Base-by-base conservation (phyloP, 2,888 invertebrate genomes). In the Yponomeuta malinellus region DNA sequence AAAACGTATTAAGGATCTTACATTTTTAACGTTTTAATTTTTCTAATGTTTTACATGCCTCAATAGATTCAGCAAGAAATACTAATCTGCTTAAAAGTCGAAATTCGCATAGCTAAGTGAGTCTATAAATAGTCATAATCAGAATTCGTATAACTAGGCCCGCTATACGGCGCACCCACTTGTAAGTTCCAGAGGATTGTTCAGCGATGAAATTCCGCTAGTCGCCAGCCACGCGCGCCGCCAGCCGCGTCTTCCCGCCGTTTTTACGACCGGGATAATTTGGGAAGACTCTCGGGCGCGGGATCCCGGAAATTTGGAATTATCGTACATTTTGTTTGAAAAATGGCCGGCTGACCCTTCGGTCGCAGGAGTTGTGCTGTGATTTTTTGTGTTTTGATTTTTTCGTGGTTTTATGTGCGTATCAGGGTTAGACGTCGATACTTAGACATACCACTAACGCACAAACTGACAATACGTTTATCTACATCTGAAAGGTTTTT, bases 101-200 rank as follows among this genome's bases (percentile, higher is more conserved):
- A 8, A 43, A 0, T 8, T 43, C 43, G 43, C 43, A 43, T 43
- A 6, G 8, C 43, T 43, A 43, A 43, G 43, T 5, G 43, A 43
- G 6, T 43, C 33, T 33, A 33, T 33, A 0, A 43, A 1, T 43
- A 8, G 43, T 43, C 43, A 43, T 43, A 43, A 43, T 43, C 43
- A 43, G 3, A 43, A 43, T 43, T 43, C 43, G 43, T 43, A 43
- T 43, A 43, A 48, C 12, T 48, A 52, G 72, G 48, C 48, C 67
- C 33, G 79, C 79, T 77, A 78, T 74, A 81, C 81, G 83, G 81
- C 86, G 83, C 82, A 80, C 85, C 88, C 88, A 87, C 88, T 90
- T 88, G 93, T 94, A 94, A 93, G 92, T 82, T 93, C 93, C 84
- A 93, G 93, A n/a, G 88, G 81, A 84, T 86, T 85, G 85, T 87